Base-by-base conservation (phyloP, 2,888 invertebrate genomes). In the Saturnia japonica region DNA sequence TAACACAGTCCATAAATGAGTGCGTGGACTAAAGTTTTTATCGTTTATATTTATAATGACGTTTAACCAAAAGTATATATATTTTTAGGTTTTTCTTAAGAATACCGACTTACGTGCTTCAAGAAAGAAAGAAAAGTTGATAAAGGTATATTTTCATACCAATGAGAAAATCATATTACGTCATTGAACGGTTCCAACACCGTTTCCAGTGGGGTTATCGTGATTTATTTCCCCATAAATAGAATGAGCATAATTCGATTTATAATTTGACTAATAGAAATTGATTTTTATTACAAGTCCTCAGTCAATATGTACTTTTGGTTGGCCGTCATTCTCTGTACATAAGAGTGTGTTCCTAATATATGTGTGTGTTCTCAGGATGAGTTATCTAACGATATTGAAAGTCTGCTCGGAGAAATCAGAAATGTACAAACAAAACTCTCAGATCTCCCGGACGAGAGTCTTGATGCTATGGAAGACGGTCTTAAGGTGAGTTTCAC, bases 381-480 rank as follows among this genome's bases (percentile, higher is more conserved):
- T 88, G 89, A 94, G 85, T 94, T 95, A 85, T 94, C 94, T 91
- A 95, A 95, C 93, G 96, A 96, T 89, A 95, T 97, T 87, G 95
- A 96, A 88, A 95, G 95, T 83, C 95, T 97, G 80, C 95, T 96
- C 80, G 94, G 95, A 87, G 96, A 96, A 81, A 94, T 97, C 77
- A 95, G 94, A 79, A 94, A 94, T 78, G 95, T 96, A 75, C 97
- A 97, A 93, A 94, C 94, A 75, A 95, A 95, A 78, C 95, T 97
- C 78, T 94, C 95, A 72, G 95, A 95, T 83, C 94, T 97, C 77
- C 97, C 97, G 25, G 94, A 95, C 77, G 95, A 96, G 85, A 96
- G 95, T 85, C 95, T 97, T 79, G 95, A 95, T 76, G 95, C 95
- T 70, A 97, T 97, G 96, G 95, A 96, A 77, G 91, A 94, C 69